Base-by-base conservation (phyloP, 2,113 vertebrate genomes). In the Bostrychus sinensis region DNA sequence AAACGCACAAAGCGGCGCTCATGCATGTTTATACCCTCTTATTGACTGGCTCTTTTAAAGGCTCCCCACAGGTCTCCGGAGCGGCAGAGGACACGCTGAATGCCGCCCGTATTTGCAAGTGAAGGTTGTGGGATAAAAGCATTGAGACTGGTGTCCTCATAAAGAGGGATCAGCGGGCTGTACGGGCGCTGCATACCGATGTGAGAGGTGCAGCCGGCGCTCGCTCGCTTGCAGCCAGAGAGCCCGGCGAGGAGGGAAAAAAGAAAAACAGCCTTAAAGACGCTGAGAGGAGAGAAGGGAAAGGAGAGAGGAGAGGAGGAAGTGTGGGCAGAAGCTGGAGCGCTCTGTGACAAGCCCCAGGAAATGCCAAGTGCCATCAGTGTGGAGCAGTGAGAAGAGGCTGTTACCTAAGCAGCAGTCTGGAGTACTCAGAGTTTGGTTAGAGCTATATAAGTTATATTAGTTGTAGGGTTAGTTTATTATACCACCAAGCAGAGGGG, bases 131-230 rank as follows among this genome's bases (percentile, higher is more conserved):
- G 86, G 85, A 88, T 90, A 89, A 90, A 89, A 90, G 86, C 84
- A 64, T 77, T 77, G 84, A 88, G 89, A 89, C 89, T 88, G 81
- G 71, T 90, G 89, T 89, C 90, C 89, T 91, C 85, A 87, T 90
- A 89, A 90, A 91, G 89, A 88, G 81, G 80, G 84, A 91, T 91
- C 89, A 89, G 89, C 86, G 76, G 74, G 75, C 66, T 22, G 81
- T 57, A 88, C 85, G 70, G 75, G 84, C 81, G 85, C 81, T 83
- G 90, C 86, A 91, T 91, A 87, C 83, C 77, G 85, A 92, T 91
- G 82, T 66, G 76, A 43, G 69, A 66, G 77, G 78, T 77, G 79
- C 85, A n/a, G n/a, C n/a, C 78, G 70, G 79, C 65, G 77, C 81
- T 83, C 54, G 41, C 72, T n/a, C n/a, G n/a, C n/a, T n/a, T n/a